Conservation (phyloP, 1,140 invertebrate species). For the Matsumurasca onukii region DNA sequence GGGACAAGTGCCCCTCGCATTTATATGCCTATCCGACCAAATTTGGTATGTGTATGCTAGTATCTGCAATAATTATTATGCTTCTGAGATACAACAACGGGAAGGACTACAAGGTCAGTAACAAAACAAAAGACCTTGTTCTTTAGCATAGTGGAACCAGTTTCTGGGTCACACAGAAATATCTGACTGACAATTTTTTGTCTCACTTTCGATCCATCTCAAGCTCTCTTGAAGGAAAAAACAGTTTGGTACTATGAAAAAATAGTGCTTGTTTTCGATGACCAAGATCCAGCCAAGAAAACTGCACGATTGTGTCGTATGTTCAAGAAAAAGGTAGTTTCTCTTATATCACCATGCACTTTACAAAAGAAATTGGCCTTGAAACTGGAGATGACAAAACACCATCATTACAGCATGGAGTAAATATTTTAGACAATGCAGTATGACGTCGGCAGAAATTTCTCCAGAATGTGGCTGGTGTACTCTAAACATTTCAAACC, state of each 20-base stretch:
- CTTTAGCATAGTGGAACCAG: conserved; percentile 6
- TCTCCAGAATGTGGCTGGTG: neutral
- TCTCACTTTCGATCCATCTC: neutral
- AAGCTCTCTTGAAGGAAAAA: neutral
- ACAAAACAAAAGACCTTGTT: neutral
- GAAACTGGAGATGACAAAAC: neutral
- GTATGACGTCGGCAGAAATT: neutral
- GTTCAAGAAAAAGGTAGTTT: neutral
- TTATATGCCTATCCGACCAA: neutral
- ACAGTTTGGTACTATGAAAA: neutral
- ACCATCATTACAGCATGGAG: neutral
- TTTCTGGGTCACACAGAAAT: neutral
- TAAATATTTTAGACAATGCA: conserved; percentile 4
- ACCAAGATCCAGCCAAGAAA: neutral
- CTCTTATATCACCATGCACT: conserved; percentile 1
- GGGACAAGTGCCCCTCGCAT: neutral
- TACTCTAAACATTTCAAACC: neutral
- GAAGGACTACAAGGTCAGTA: neutral
- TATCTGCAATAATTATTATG: neutral
- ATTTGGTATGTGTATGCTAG: conserved; percentile 3
- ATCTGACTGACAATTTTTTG: neutral
- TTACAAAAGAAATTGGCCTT: neutral
- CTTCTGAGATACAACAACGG: neutral
- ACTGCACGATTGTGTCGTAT: neutral
- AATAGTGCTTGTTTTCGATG: neutral